Conservation (phyloP, 2,797 vertebrate species). For the Ceryle rudis region DNA sequence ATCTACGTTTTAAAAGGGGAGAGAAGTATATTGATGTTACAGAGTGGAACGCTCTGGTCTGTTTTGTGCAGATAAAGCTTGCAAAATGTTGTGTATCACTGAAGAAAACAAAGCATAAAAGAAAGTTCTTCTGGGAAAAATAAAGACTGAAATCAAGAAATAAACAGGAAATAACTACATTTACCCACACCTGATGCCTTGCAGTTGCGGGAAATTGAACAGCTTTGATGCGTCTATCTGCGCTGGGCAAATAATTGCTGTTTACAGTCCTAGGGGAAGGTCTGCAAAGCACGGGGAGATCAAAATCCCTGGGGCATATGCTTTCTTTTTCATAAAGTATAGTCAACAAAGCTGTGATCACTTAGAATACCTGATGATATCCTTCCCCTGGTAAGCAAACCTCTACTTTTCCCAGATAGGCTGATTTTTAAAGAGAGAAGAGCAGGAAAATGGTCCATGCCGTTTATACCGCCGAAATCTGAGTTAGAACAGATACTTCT, state of each 20-base stretch:
- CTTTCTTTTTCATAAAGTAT: neutral
- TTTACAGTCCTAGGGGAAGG: neutral
- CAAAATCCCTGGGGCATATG: neutral
- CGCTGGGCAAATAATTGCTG: neutral
- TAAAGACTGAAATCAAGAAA: neutral
- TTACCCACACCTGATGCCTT: slow-evolving; percentile 13
- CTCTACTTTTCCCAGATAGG: neutral
- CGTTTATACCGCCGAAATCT: neutral
- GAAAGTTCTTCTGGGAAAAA: slow-evolving; percentile 3
- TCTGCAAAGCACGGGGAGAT: neutral
- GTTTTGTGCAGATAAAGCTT: neutral
- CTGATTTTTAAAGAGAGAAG: neutral
- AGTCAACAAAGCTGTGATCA: neutral
- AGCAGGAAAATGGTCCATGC: neutral
- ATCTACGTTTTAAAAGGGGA: neutral
- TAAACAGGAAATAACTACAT: neutral
- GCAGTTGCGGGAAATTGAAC: neutral
- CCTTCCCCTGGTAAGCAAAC: neutral
- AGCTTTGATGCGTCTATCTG: neutral
- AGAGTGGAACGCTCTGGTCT: neutral
- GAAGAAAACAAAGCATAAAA: neutral
- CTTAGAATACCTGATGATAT: neutral
- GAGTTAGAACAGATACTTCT: neutral
- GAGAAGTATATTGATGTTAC: neutral
- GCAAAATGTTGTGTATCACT: neutral